Evolutionary conservation across 2,113 vertebrate genomes (phyloP).

Genomic region (Podarcis cretensis): DNA sequence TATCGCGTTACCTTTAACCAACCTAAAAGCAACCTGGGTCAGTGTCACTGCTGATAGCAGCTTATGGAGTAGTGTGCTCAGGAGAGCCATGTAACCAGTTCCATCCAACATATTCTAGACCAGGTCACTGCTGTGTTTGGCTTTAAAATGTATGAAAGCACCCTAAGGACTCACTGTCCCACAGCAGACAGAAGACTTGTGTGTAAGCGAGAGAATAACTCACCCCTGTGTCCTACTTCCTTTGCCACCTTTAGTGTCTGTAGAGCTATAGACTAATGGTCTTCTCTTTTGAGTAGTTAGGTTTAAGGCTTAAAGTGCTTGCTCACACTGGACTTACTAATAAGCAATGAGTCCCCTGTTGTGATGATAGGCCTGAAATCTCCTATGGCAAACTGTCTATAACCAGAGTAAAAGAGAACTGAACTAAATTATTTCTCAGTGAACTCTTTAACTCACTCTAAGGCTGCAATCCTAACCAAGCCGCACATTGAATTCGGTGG

Average conservation of each 20-base stretch:
- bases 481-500: no score
- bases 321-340: neutral
- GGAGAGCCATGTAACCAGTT: neutral
- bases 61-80: neutral
- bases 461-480: neutral
- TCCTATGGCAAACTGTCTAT: neutral
- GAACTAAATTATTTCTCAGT: neutral
- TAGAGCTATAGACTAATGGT: neutral
- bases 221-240: neutral
- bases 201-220: neutral
- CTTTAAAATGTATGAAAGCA: neutral
- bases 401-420: neutral
- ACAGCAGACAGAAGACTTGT: neutral
- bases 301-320: neutral
- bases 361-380: neutral
- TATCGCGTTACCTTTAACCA: neutral
- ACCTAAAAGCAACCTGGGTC: neutral
- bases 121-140: neutral
- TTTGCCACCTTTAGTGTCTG: neutral
- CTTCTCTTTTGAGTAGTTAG: neutral
- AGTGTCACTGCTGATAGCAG: neutral
- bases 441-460: neutral
- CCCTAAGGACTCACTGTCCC: neutral
- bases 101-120: neutral
- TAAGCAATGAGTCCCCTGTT: neutral